A percentile compares a stretch with the other conserved stretches of the same genome.
phyloP scores from a whole-genome alignment of 2,113 vertebrate species.

The Alectura lathami region DNA sequence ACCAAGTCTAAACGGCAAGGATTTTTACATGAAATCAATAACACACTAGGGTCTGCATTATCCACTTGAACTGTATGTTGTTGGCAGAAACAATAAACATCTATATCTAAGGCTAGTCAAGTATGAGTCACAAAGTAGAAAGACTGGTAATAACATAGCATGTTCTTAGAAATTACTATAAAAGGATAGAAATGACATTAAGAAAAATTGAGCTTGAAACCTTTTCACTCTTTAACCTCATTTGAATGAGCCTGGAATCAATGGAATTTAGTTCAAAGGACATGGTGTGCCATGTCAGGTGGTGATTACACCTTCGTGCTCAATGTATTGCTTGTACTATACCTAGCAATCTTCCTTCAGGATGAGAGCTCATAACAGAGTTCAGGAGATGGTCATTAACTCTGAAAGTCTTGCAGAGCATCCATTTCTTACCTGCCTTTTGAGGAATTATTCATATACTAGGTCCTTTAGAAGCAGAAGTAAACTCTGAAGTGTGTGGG shows the following conservation, averaged over 20 bases:
- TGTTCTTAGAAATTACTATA: constrained; percentile 52
- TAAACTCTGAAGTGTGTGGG: not conserved
- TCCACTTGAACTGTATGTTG: not conserved
- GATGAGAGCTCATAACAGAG: constrained; percentile 1
- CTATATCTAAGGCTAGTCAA: not conserved
- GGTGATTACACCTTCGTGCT: constrained; percentile 25
- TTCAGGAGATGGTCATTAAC: not conserved
- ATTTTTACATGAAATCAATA: not conserved
- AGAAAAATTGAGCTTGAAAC: not conserved
- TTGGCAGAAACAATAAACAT: not conserved
- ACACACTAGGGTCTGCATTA: not conserved
- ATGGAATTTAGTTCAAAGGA: constrained; percentile 14
- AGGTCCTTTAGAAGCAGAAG: not conserved
- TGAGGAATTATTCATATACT: not conserved
- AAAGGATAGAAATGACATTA: constrained; percentile 33
- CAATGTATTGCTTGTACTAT: constrained; percentile 57
- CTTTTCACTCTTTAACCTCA: not conserved
- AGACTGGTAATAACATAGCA: not conserved
- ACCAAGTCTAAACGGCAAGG: not conserved
- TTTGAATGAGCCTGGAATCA: constrained; percentile 28
- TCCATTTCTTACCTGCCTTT: not conserved
- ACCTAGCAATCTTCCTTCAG: constrained; percentile 20
- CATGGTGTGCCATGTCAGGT: constrained; percentile 34
- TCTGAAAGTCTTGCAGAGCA: constrained; percentile 6
- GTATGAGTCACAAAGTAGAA: constrained; percentile 56